Evolutionary conservation across 2,113 vertebrate species (phyloP).

Genomic region (Ramphastos sulfuratus): DNA sequence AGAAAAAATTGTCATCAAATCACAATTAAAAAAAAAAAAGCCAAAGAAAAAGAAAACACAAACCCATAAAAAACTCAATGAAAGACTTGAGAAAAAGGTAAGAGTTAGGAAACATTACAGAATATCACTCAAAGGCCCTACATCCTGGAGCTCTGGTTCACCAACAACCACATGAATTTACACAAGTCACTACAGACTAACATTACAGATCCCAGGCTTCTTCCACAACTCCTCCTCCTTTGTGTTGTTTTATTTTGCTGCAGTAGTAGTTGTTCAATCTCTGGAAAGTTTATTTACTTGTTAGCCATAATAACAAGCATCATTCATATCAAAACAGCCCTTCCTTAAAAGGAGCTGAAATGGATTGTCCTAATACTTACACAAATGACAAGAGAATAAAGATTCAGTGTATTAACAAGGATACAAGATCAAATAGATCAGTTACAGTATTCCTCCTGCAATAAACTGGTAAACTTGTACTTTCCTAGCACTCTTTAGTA

Average conservation of each 20-base stretch:
- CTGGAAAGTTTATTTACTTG: background rate
- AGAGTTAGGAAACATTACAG: background rate
- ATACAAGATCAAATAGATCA: background rate
- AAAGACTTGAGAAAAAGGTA: background rate
- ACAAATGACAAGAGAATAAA: background rate
- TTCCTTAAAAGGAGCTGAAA: background rate
- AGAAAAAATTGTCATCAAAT: background rate
- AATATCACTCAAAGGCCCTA: background rate
- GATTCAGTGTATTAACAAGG: background rate
- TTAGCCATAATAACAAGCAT: background rate
- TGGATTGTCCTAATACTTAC: background rate
- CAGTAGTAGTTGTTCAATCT: background rate
- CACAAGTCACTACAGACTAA: background rate
- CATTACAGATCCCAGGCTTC: background rate
- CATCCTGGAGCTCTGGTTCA: background rate
- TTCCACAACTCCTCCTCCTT: background rate
- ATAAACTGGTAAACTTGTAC: background rate
- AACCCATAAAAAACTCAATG: background rate
- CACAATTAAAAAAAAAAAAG: background rate
- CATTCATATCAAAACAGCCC: background rate
- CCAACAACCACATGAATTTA: background rate
- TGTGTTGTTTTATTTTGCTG: background rate
- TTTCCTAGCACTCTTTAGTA: background rate
- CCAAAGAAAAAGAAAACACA: background rate
- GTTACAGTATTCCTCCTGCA: background rate